A percentile compares a stretch with the other conserved stretches of the same genome.
phyloP scores from a whole-genome alignment of 2,113 vertebrate species.

The Arizona elegans region DNA sequence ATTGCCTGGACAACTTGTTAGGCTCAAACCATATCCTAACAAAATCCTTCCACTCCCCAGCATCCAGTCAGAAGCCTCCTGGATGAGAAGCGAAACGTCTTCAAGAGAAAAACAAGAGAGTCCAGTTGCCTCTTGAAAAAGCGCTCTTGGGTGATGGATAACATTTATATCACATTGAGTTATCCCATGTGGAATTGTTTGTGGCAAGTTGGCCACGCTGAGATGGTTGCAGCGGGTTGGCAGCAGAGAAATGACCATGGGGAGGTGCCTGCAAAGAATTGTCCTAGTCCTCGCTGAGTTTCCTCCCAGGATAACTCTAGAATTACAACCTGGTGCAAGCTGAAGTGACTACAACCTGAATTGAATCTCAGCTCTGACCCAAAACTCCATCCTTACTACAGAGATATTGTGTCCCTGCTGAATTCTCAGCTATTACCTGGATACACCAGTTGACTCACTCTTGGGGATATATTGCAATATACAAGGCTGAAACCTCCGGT shows the following conservation, averaged over 20 bases:
- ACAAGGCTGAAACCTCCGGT: conserved; percentile 45
- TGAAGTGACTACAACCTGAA: not conserved
- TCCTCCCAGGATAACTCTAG: not conserved
- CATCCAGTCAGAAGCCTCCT: too few species aligned
- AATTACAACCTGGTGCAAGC: not conserved
- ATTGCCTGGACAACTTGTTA: too few species aligned
- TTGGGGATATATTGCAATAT: conserved; percentile 44
- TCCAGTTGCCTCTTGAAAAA: too few species aligned
- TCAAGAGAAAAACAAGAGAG: too few species aligned
- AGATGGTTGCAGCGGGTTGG: not conserved
- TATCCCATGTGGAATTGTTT: not conserved
- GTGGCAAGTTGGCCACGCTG: not conserved
- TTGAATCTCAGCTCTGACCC: not conserved
- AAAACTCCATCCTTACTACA: conserved; percentile 25
- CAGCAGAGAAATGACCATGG: not conserved
- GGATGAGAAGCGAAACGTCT: too few species aligned
- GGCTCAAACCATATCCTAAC: too few species aligned
- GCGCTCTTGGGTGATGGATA: too few species aligned
- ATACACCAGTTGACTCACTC: conserved; percentile 32
- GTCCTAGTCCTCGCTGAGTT: not conserved
- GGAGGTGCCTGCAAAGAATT: not conserved
- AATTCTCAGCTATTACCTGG: not conserved
- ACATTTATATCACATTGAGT: too few species aligned
- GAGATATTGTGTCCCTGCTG: conserved; percentile 9
- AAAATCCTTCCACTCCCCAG: too few species aligned